Percentiles rank a stretch among this genome's conserved stretches.
Evolutionary conservation across 2,797 vertebrate species (phyloP).

Genomic region (Sebastes goodei): DNA sequence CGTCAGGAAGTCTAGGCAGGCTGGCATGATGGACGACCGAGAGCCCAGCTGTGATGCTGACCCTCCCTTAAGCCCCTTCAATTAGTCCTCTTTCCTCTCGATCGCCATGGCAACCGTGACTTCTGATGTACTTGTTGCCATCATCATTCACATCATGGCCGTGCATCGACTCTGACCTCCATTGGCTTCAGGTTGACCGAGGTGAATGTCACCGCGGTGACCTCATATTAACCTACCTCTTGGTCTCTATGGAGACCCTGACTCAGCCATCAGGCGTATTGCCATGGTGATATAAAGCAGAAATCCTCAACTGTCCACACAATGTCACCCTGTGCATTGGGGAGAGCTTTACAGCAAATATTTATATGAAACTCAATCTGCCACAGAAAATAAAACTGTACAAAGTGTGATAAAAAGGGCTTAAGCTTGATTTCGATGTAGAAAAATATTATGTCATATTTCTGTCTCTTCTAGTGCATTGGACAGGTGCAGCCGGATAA

Average conservation of each 20-base stretch:
- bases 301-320: background rate
- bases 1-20: conserved; percentile 20
- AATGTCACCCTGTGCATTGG: background rate
- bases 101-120: conserved; percentile 42
- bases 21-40: conserved; percentile 32
- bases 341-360: conserved; percentile 1
- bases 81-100: conserved; percentile 18
- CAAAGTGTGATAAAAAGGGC: background rate
- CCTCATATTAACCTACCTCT: conserved; percentile 41
- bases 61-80: conserved; percentile 6
- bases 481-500: background rate
- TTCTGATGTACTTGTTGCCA: conserved; percentile 1
- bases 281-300: background rate
- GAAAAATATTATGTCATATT: background rate
- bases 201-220: conserved; percentile 23
- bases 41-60: conserved; percentile 17
- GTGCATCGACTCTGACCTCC: conserved; percentile 15
- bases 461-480: background rate
- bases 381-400: background rate
- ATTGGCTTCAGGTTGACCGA: background rate
- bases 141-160: conserved; percentile 36
- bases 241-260: conserved; percentile 10
- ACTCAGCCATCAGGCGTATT: background rate
- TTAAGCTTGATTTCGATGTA: background rate
- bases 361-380: background rate